Evolutionary conservation across 2,113 vertebrate species (phyloP), one percentile per base, ranked within the genome.

Genomic region (Orcinus orca): DNA sequence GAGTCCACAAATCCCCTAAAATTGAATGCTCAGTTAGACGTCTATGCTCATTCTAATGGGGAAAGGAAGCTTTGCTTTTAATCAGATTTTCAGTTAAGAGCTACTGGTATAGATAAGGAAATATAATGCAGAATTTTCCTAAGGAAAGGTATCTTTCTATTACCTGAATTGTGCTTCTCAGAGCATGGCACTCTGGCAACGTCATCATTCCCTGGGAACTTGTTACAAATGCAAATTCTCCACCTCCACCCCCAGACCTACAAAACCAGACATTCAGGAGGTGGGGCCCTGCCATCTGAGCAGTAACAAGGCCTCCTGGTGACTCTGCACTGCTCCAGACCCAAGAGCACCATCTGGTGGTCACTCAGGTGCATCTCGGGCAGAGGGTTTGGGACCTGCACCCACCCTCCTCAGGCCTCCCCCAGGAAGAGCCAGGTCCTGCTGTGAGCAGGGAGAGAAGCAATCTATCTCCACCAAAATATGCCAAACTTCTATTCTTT

Each of bases 291-390:
- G 47, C 38, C 38, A 2, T 5, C 33, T 18, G 53, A 15, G 2
- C 5, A 29, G 6, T 8, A 25, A 44, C 36, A 10, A 12, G 41
- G 20, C 38, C 36, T 36, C 26, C 20, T 6, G 23, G 47, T 5
- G 68, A 41, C 38, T 68, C 50, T 0, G 38, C 73, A 26, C 9
- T 5, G 85, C 62, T 83, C 47, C 11, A 10, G 74, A n/a, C 47
- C 36, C 73, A 26, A 50, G 91, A 65, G 47, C 80, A 23, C 86
- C 97, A 87, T 55, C 97, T 96, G 93, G 96, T 90, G 96, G 91
- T 10, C 73, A 58, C 21, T 18, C 4, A 0, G 33, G 55, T 13
- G 33, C 63, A 73, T 13, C 13, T 41, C 81, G 41, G 47, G 55
- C 73, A 41, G 36, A 94, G 63, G 12, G 31, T 29, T 20, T 44